Evolutionary conservation across 2,113 vertebrate species (phyloP), one percentile per base, ranked within the genome.

Genomic region (Uropsilus gracilis): DNA sequence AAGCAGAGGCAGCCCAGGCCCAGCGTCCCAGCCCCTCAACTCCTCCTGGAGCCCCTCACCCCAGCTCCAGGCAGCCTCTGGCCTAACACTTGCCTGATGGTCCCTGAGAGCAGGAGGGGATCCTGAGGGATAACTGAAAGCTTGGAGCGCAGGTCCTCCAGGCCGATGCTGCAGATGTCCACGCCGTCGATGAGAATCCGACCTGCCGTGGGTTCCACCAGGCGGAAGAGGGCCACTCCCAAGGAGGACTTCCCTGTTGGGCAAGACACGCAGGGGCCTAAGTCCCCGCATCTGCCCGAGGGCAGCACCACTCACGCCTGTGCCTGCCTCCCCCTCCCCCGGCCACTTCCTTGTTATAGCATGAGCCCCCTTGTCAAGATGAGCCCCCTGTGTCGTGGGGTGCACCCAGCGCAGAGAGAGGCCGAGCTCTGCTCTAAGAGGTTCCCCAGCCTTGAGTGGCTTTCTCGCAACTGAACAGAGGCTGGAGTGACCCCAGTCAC

Each of bases 101-200:
- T 98, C n/a, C 99, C 99, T 4, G 97, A 98, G 81, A 99, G 98
- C 11, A 99, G 96, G 22, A 99, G 98, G 0, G 98, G 99, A 75
- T 98, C 98, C 97, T 97, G 93, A 57, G 96, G 98, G 91, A 99
- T 98, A 61, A 98, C 32, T 0, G 98, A 98, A 71, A 99, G 93
- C 86, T 98, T 98, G 92, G 98, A 98, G 37, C 98, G 97, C 59
- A 99, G 97, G 57, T 98, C 98, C 78, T 98, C 96, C 42, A 99
- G 95, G 59, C 98, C 97, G 0, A 98, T 94, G 18, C 81, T 53
- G 64, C 94, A 97, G 66, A 98, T 96, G 76, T 99, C 98, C 85
- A 99, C 64, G 0, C 97, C 97, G 0, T 99, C 98, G 0, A 99
- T 98, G n/a, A 98, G 46, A 77, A 99, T 98, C n/a, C 95, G 97